A percentile compares a stretch with the other conserved stretches of the same genome.
phyloP scores from a whole-genome alignment of 2,888 invertebrate genomes.

The Himalopsyche tibetana region DNA sequence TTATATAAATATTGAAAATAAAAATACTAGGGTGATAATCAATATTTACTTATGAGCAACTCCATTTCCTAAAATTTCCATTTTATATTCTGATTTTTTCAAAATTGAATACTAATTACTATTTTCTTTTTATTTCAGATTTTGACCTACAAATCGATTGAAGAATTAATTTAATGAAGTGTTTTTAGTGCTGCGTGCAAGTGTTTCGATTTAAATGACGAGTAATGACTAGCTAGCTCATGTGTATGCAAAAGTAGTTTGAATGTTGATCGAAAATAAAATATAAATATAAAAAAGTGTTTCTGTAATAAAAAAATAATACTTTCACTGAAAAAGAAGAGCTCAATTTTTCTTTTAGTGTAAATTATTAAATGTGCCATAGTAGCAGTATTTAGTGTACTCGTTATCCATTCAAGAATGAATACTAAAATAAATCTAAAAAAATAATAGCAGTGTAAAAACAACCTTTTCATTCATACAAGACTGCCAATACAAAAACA shows the following conservation, averaged over 20 bases:
- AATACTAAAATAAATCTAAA: constrained; percentile 25
- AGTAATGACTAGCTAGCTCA: too few relatives aligned
- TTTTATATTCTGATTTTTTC: too few relatives aligned
- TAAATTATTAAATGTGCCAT: constrained; percentile 10
- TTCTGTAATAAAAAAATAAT: too few relatives aligned
- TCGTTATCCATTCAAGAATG: constrained; percentile 10
- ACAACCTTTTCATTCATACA: neutral
- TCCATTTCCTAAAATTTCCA: too few relatives aligned
- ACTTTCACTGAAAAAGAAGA: neutral
- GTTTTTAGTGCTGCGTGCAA: too few relatives aligned
- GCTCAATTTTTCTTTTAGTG: neutral
- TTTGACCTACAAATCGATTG: neutral
- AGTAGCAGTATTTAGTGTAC: neutral
- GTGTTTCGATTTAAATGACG: too few relatives aligned
- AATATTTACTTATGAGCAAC: too few relatives aligned
- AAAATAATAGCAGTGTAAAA: neutral
- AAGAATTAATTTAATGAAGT: neutral
- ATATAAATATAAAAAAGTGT: too few relatives aligned
- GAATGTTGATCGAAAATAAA: too few relatives aligned
- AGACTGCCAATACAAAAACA: neutral
- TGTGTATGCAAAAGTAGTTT: too few relatives aligned
- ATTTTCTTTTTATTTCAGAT: constrained; percentile 4
- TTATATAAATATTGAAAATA: too few relatives aligned
- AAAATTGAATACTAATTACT: neutral
- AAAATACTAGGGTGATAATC: too few relatives aligned